Evolutionary conservation across 2,113 vertebrate genomes (phyloP).

Genomic region (Myiozetetes cayanensis): DNA sequence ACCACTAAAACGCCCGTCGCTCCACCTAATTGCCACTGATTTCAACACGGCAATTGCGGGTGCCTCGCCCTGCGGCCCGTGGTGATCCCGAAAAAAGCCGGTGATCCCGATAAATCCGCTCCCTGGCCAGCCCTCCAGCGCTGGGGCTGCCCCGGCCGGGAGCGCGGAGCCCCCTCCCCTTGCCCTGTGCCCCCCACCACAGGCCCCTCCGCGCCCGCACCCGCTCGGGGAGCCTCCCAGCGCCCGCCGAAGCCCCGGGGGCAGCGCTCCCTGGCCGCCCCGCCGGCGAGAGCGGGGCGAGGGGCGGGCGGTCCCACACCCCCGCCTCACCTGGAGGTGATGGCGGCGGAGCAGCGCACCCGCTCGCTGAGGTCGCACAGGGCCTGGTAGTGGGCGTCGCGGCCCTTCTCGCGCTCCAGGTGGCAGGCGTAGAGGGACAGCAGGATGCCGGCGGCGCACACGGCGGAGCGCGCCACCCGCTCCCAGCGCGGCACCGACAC

Average conservation of each 20-base stretch:
- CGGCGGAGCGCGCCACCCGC: conserved; percentile 87
- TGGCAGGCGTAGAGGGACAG: conserved; percentile 94
- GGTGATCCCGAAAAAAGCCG: fast-evolving
- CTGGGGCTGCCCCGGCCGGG: neutral
- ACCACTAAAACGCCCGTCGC: neutral
- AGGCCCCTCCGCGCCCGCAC: neutral
- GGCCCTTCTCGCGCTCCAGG: conserved; percentile 89
- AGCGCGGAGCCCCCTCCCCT: neutral
- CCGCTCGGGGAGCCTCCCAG: neutral
- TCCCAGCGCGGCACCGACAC: conserved; percentile 98
- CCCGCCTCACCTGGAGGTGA: conserved; percentile 90
- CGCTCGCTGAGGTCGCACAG: conserved; percentile 91
- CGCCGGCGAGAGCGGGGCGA: neutral
- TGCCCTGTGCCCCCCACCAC: neutral
- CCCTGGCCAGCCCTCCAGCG: neutral
- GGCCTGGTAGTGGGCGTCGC: conserved; percentile 84
- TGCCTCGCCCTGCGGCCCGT: neutral
- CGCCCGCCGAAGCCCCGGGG: too few relatives aligned
- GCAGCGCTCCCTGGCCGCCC: neutral
- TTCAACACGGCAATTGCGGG: neutral
- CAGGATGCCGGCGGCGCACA: conserved; percentile 90
- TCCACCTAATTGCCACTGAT: neutral
- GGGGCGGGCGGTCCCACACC: neutral
- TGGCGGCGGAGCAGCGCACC: conserved; percentile 93
- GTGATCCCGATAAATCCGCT: neutral